Base-by-base conservation (phyloP, 2,797 vertebrate genomes). In the Picus viridis region DNA sequence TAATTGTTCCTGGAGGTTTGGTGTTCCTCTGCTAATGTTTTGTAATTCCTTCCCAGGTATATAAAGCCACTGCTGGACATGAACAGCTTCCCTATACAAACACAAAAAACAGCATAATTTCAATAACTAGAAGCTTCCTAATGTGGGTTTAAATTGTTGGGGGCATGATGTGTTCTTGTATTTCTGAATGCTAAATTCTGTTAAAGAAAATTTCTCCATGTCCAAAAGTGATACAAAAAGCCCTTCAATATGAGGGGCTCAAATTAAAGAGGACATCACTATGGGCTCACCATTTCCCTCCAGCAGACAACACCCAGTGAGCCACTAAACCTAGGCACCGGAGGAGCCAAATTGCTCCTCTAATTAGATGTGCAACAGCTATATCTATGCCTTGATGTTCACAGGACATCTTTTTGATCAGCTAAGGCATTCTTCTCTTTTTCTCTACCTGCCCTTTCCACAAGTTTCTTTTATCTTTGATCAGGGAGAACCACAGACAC, bases 131-230 rank as follows among this genome's bases (percentile, higher is more conserved):
- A 54, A 20, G 15, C 39, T 69, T 86, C 57, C 36, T 61, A 61
- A 30, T 0, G 0, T 9, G 3, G 11, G 6, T 32, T 83, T 91
- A n/a, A 71, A 34, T 22, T 68, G 8, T 19, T 30, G 19, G 45
- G 16, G 39, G 0, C 2, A 13, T 4, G 14, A 9, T 24, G 18
- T 8, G 9, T 6, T 30, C 18, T 51, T 77, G 2, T n/a, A 14
- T 23, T 56, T 20, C 1, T 2, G 1, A 80, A 73, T 27, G 7
- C 5, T 23, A 49, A 12, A 9, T 51, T 72, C 65, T 23, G 12
- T 53, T 82, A 39, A 47, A 69, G 32, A 70, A 54, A 22, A 74
- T 24, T 41, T 59, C 45, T 54, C 23, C 5, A 5, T 18, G 14
- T 30, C 67, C 71, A 10, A 63, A 77, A 74, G 2, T 34, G 45